Conservation (phyloP, 1,140 invertebrate genomes). For the Polypedilum pembai region DNA sequence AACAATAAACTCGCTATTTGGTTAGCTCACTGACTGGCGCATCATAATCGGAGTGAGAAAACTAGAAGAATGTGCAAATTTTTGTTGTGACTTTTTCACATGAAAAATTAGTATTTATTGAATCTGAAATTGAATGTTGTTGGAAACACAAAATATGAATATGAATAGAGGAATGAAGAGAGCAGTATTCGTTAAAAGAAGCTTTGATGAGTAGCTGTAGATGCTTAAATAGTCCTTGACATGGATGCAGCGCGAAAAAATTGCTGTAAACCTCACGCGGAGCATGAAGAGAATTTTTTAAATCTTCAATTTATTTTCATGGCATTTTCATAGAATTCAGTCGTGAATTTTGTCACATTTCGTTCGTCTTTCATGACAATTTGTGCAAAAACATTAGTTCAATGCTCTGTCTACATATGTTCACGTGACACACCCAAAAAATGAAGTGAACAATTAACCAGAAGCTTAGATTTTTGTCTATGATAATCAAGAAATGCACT, state of each 20-base stretch:
- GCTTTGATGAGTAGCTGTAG: background rate
- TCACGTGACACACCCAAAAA: too few species aligned
- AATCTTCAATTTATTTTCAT: background rate
- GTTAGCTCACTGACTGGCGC: too few species aligned
- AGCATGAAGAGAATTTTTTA: background rate
- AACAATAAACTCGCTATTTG: too few species aligned
- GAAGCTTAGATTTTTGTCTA: too few species aligned
- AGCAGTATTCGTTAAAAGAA: too few species aligned
- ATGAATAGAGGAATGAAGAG: too few species aligned
- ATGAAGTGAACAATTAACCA: too few species aligned
- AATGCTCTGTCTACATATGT: too few species aligned
- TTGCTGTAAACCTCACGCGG: background rate
- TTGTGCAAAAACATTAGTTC: too few species aligned
- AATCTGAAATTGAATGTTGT: background rate
- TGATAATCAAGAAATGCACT: too few species aligned
- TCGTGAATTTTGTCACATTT: slow-evolving; percentile 7
- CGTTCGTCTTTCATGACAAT: background rate
- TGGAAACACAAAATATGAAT: background rate
- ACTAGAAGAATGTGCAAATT: background rate
- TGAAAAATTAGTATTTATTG: background rate
- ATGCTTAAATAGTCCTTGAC: background rate
- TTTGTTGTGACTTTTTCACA: background rate
- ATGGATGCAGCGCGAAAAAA: background rate
- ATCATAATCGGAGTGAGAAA: background rate
- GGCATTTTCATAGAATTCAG: background rate